phyloP scores from a whole-genome alignment of 2,888 invertebrate genomes.

The Netelia virgata region DNA sequence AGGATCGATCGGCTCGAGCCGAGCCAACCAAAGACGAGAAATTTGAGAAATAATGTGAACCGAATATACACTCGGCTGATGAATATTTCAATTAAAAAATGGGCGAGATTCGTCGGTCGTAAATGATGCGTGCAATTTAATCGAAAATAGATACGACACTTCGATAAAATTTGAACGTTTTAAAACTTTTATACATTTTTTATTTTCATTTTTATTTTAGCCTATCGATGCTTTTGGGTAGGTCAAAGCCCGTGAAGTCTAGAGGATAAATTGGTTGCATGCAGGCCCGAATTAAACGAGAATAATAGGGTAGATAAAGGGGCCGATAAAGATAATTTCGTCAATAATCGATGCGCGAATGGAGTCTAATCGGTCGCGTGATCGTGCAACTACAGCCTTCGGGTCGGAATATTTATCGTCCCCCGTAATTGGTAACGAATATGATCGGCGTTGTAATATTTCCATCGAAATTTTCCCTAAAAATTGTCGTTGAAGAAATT shows the following conservation, averaged over 20 bases:
- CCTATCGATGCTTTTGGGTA: not conserved
- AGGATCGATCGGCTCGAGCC: conserved; percentile 10
- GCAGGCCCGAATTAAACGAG: not conserved
- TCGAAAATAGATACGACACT: too few species aligned
- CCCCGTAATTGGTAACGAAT: not conserved
- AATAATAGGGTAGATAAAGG: not conserved
- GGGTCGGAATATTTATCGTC: conserved; percentile 1
- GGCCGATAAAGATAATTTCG: conserved; percentile 18
- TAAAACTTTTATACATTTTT: too few species aligned
- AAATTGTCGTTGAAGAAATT: conserved; percentile 4
- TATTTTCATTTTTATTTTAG: conserved; percentile 3
- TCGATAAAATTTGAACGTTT: too few species aligned
- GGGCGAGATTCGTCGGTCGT: not conserved
- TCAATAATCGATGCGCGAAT: conserved; percentile 32
- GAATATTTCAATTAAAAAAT: conserved; percentile 13
- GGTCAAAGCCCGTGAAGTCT: conserved; percentile 7
- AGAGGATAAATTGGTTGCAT: conserved; percentile 6
- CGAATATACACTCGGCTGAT: not conserved
- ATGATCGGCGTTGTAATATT: not conserved
- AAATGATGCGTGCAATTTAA: too few species aligned
- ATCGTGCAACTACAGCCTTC: not conserved
- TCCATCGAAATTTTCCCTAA: not conserved
- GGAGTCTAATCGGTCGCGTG: not conserved
- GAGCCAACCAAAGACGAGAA: not conserved
- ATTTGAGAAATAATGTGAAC: conserved; percentile 1